Base-by-base conservation (phyloP, 1,140 invertebrate genomes). In the Meloidogyne floridensis region DNA sequence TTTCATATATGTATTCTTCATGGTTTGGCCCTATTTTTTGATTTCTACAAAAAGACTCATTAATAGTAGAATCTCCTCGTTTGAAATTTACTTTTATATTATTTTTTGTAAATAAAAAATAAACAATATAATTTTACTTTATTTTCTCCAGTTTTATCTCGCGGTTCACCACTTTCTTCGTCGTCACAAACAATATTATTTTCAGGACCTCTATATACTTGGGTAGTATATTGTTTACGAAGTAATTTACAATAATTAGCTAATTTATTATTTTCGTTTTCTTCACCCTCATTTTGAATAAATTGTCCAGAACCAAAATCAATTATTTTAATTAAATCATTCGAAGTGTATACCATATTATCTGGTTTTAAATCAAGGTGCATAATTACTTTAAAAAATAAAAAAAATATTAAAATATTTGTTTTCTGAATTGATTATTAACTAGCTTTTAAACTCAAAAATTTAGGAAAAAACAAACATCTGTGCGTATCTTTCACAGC, bases 181-280 rank as follows among this genome's bases (percentile, higher is more conserved):
- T 15, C 59, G 1, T 65, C 0, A 65, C 59, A 65, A n/a, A n/a
- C n/a, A 65, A 65, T 65, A 65, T 65, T 65, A 65, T 65, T 65
- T 65, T 65, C 59, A n/a, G 59, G 59, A 4, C 59, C 59, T 65
- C 59, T n/a, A 65, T 65, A 65, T 65, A 65, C 2, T 65, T 65
- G 59, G n/a, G 59, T 65, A n/a, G 15, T 65, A 65, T 65, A 65
- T 65, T 65, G 59, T 4, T n/a, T 6, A 65, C 6, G 2, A 65
- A 65, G n/a, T 65, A n/a, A n/a, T 65, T n/a, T 65, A 65, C n/a
- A n/a, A n/a, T 65, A n/a, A 65, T 65, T 65, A 65, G 59, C 59
- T 65, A 65, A 65, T 65, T n/a, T 65, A 65, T 65, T n/a, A 65
- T 65, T 65, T 6, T 65, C 6, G 7, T 13, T 6, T 65, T 65